Conservation (phyloP, 2,113 vertebrate species). For the Sporophila hypoxantha region DNA sequence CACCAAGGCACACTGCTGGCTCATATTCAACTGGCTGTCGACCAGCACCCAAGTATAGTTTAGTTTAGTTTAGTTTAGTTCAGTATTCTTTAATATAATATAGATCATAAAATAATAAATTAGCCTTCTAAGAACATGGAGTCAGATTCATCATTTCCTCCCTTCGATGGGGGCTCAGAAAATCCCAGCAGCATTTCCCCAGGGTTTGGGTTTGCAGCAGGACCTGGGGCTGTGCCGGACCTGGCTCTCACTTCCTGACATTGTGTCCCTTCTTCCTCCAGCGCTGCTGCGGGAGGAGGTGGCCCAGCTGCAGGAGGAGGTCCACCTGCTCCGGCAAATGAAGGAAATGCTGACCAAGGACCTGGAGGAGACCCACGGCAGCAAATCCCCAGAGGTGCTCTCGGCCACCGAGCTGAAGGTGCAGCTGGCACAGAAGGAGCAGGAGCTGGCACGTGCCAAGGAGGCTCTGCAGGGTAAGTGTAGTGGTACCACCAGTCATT, state of each 20-base stretch:
- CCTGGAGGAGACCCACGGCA: constrained; percentile 90
- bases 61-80: no score
- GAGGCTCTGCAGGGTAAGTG: constrained; percentile 91
- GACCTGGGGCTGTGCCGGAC: neutral
- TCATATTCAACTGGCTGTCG: no score
- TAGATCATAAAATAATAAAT: no score
- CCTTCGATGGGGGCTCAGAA: no score
- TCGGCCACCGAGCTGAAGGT: constrained; percentile 92
- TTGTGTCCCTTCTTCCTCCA: constrained; percentile 59
- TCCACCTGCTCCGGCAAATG: constrained; percentile 95
- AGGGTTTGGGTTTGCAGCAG: neutral
- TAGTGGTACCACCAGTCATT: no score
- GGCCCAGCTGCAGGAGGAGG: constrained; percentile 92
- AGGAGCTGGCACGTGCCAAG: constrained; percentile 91
- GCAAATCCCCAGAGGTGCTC: constrained; percentile 86
- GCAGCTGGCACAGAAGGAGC: constrained; percentile 93
- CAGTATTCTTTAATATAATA: no score
- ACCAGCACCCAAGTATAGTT: no score
- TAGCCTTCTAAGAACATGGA: no score
- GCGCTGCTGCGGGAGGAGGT: constrained; percentile 94
- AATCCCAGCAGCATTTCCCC: neutral
- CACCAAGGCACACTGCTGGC: no score
- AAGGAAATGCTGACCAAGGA: constrained; percentile 96
- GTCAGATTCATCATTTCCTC: no score
- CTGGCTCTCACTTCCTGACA: neutral